A percentile compares a stretch with the other conserved stretches of the same genome.
Evolutionary conservation across 2,797 vertebrate species (phyloP).

Genomic region (Anguilla anguilla): DNA sequence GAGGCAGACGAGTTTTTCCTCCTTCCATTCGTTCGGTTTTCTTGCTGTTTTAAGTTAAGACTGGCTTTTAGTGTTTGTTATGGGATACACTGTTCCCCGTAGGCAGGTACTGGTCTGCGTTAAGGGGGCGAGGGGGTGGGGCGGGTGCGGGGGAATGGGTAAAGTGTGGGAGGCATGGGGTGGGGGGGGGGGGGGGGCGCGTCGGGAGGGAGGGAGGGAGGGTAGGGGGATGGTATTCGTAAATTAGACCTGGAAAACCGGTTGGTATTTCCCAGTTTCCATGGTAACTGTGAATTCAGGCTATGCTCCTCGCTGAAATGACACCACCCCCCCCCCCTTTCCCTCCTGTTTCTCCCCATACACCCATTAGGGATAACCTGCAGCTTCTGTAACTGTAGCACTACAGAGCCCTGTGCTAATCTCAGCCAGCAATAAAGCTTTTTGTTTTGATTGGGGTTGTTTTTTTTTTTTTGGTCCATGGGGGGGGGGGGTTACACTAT

Average conservation of each 20-base stretch:
- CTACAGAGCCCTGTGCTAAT: neutral
- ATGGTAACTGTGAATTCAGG: slow-evolving; percentile 67
- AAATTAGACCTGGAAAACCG: neutral
- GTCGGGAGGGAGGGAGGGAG: slow-evolving; percentile 39
- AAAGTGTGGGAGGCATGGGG: slow-evolving; percentile 25
- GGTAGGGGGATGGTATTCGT: slow-evolving; percentile 43
- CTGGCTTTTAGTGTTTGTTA: neutral
- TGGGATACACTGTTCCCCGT: neutral
- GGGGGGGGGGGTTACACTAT: neutral
- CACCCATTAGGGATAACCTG: neutral
- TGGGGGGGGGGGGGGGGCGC: neutral
- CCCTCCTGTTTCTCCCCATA: neutral
- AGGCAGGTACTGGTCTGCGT: no score
- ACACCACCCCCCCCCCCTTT: slow-evolving; percentile 16
- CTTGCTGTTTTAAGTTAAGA: neutral
- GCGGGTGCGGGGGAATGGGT: neutral
- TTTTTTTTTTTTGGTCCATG: neutral
- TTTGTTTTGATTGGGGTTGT: neutral
- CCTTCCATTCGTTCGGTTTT: neutral
- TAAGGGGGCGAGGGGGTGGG: neutral
- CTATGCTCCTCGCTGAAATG: slow-evolving; percentile 34
- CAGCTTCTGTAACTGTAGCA: neutral
- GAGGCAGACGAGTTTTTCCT: neutral
- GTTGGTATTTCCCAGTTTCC: slow-evolving; percentile 74
- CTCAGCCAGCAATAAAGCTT: neutral